These are phyloP conservation scores for Hydrocynus forskahlii DNA, from an alignment of 2,797 vertebrate species.

Conservation along the genomic window DNA sequence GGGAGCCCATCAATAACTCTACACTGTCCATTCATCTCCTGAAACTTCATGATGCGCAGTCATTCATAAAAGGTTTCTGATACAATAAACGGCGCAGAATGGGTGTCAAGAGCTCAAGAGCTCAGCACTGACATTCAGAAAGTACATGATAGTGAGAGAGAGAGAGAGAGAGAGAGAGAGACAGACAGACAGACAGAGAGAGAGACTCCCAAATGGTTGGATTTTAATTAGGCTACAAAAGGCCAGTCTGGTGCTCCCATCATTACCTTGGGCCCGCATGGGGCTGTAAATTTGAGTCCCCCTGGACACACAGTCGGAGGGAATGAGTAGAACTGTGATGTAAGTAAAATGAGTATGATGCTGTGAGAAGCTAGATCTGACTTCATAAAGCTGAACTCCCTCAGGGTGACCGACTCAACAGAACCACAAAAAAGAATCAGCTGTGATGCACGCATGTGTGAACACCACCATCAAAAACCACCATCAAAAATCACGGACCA, in stretches of 20 bases:
- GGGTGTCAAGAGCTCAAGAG: background rate
- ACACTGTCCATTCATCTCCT: background rate
- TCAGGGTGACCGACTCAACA: background rate
- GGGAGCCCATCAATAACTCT: constrained; percentile 30
- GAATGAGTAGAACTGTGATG: background rate
- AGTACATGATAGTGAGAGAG: background rate
- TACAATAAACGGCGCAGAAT: constrained; percentile 9
- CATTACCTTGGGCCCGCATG: constrained; percentile 12
- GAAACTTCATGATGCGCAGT: constrained; percentile 3
- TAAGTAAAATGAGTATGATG: background rate
- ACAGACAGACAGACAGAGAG: background rate
- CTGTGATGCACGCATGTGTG: background rate
- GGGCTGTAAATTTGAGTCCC: constrained; percentile 13
- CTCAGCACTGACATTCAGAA: constrained; percentile 1
- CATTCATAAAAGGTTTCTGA: constrained; percentile 21
- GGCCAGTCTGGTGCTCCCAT: constrained; percentile 6
- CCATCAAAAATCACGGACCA: too few relatives aligned
- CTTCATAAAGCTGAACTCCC: background rate
- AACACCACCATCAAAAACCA: background rate
- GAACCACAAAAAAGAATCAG: background rate
- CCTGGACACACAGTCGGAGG: background rate
- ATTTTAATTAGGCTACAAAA: constrained; percentile 29
- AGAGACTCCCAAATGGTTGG: constrained; percentile 1
- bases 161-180: background rate
- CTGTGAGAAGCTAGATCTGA: background rate